Base-by-base conservation (phyloP, 1,140 invertebrate genomes). In the Eubasilissa regina region DNA sequence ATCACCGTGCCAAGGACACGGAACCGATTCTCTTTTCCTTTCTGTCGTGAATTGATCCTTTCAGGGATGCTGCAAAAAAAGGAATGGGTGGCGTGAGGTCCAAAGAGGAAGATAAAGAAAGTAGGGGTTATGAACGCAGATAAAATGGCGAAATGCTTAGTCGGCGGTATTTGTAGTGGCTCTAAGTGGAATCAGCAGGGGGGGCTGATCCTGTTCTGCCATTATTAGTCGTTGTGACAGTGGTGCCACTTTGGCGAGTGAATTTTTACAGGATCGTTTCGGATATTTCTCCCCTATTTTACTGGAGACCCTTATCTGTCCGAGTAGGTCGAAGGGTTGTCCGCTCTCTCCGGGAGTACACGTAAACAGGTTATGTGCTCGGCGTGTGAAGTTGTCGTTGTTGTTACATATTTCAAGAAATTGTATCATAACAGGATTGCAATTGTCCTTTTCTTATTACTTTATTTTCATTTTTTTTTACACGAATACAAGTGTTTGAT, bases 161-260 rank as follows among this genome's bases (percentile, higher is more conserved):
- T 80, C 72, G 79, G 74, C 74, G 73, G 80, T 81, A 78, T 78
- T 78, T 78, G 72, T 78, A 81, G 76, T 78, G 77, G 70, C 70
- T 60, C 64, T 64, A 76, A 81, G 77, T 76, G 80, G 80, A 74
- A 77, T 53, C 66, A 77, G 66, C 62, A 35, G 55, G 70, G 75
- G 80, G 53, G 35, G 19, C n/a, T 68, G 64, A 68, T 68, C 64
- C 44, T 44, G 44, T 47, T 21, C 44, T 17, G n/a, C 64, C 43
- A 64, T 64, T 68, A 68, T 68, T 48, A 44, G 64, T 6, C 44
- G 17, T 48, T 10, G 11, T 11, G 21, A 17, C 45, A 11, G 62
- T 35, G 44, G 15, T 68, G 64, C 15, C 64, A 68, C 64, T 68
- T 68, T 45, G 64, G 8, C 44, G 64, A 68, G 44, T 68, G 64